Base-by-base conservation (phyloP, 2,113 vertebrate genomes). In the Seriola rivoliana region DNA sequence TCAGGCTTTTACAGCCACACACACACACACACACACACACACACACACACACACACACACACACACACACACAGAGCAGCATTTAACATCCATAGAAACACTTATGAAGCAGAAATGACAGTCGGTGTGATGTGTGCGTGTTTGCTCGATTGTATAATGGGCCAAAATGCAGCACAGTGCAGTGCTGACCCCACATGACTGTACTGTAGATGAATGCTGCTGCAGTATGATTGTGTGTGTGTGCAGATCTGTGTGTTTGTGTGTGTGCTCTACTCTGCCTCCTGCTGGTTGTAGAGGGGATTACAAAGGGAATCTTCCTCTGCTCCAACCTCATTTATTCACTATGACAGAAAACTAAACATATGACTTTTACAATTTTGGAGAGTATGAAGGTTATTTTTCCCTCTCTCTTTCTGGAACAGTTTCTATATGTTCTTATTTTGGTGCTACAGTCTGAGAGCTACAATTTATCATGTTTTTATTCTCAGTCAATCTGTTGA, bases 271-370 rank as follows among this genome's bases (percentile, higher is more conserved):
- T 3, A 4, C 32, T 76, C 80, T 82, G 75, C 71, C 91, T 68
- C 84, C 93, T 93, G 70, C 86, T 93, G 93, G 81, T 44, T 36
- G 32, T 2, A 6, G 21, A 44, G 17, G n/a, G 66, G 5, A 87
- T 12, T 36, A 68, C 67, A 8, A 4, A 48, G 12, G 11, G 13
- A 29, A 29, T 29, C 29, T 29, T 29, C 2, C 29, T 29, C 29
- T 29, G 29, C 29, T 29, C 29, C 2, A 2, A 29, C 29, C 29
- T 29, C 29, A 29, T 29, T 29, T 29, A 29, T 29, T 29, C 29
- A 29, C 29, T 29, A 29, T 29, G 29, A 29, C 29, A 29, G 2
- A 29, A 29, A 29, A 29, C 29, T 29, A 29, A 29, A 29, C 29
- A 29, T 29, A 2, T 29, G 29, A 29, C 2, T 29, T 29, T 29